Evolutionary conservation across 2,797 vertebrate species (phyloP).

Genomic region (Ctenochaetus hawaiiensis): DNA sequence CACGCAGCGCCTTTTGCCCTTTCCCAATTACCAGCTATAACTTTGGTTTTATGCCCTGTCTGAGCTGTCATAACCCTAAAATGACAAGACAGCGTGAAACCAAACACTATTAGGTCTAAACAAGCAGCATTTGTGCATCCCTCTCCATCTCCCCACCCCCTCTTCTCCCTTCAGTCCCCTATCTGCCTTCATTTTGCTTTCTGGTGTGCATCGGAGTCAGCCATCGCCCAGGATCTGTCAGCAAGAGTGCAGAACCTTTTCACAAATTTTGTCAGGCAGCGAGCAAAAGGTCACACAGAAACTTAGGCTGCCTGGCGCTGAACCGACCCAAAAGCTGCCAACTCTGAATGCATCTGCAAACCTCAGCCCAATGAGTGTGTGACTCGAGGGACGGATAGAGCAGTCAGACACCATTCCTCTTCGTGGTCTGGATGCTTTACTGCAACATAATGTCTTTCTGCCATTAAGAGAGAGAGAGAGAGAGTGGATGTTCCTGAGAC

Average conservation of each 20-base stretch:
- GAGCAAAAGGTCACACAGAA: constrained; percentile 71
- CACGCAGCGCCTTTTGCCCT: constrained; percentile 36
- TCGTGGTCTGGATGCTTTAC: constrained; percentile 19
- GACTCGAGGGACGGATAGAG: not conserved
- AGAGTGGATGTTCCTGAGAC: constrained; percentile 22
- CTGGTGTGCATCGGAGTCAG: constrained; percentile 39
- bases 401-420: constrained; percentile 8
- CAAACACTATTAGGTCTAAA: constrained; percentile 43
- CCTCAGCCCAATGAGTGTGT: constrained; percentile 11
- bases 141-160: not conserved
- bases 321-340: constrained; percentile 15
- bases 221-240: constrained; percentile 29
- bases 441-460: constrained; percentile 15
- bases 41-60: constrained; percentile 56
- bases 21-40: constrained; percentile 60
- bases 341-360: constrained; percentile 29
- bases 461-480: constrained; percentile 3
- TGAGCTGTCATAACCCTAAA: constrained; percentile 67
- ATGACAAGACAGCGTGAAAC: constrained; percentile 47
- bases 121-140: constrained; percentile 35
- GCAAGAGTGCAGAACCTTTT: constrained; percentile 62
- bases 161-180: not conserved
- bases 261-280: constrained; percentile 56
- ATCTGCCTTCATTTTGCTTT: constrained; percentile 38
- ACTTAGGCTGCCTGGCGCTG: constrained; percentile 23